Evolutionary conservation across 2,113 vertebrate species (phyloP).

Genomic region (Cyanistes caeruleus): DNA sequence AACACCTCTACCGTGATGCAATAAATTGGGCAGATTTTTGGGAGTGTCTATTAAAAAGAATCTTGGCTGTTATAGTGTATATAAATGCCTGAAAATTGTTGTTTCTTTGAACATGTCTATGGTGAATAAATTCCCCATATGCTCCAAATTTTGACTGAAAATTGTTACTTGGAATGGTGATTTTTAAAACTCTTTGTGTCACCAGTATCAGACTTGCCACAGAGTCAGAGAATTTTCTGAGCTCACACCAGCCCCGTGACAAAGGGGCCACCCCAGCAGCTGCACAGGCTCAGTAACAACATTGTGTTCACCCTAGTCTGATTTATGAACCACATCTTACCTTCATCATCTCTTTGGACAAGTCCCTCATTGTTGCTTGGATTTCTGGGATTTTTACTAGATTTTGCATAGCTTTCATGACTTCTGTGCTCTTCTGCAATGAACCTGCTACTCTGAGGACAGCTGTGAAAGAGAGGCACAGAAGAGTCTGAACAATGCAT

Average conservation of each 20-base stretch:
- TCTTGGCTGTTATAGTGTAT: background rate
- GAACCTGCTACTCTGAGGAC: slow-evolving; percentile 89
- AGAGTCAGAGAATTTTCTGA: background rate
- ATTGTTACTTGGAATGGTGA: background rate
- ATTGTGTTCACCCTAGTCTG: accelerated
- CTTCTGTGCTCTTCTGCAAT: slow-evolving; percentile 95
- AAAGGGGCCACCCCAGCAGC: accelerated
- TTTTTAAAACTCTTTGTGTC: background rate
- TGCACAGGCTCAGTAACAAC: background rate
- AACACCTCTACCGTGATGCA: background rate
- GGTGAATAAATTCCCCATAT: accelerated
- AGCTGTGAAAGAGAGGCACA: slow-evolving; percentile 74
- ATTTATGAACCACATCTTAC: slow-evolving; percentile 58
- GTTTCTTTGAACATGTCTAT: background rate
- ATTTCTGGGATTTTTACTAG: slow-evolving; percentile 95
- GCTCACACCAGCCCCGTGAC: background rate
- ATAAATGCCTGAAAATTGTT: background rate
- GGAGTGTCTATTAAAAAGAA: background rate
- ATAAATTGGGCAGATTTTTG: background rate
- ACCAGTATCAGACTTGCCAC: background rate
- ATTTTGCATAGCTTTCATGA: slow-evolving; percentile 98
- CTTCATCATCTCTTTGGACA: slow-evolving; percentile 99
- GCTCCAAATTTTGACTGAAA: background rate
- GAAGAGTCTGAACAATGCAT: background rate
- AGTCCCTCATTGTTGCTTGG: slow-evolving; percentile 94